phyloP scores from a whole-genome alignment of 2,888 invertebrate species.

The Spodoptera littoralis region DNA sequence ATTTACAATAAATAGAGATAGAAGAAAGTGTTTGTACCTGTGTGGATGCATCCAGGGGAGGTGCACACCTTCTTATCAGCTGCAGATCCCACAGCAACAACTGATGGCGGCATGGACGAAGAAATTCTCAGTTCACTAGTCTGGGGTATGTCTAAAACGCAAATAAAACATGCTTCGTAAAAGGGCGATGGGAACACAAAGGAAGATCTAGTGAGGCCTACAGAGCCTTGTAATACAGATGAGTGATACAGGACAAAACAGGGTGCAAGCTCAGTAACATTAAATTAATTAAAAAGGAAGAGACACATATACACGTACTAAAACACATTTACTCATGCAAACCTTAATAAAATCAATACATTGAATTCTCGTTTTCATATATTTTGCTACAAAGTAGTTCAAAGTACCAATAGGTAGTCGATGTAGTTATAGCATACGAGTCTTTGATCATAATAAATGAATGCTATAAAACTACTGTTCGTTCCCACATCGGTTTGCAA shows the following conservation, averaged over 20 bases:
- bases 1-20: not conserved
- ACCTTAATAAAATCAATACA: too few species aligned
- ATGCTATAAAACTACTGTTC: not conserved
- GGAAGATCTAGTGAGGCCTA: not conserved
- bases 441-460: not conserved
- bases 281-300: too few species aligned
- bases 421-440: not conserved
- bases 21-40: slow-evolving; percentile 85
- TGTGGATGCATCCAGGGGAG: slow-evolving; percentile 93
- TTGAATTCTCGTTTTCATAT: too few species aligned
- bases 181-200: slow-evolving; percentile 40
- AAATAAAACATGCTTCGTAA: slow-evolving; percentile 62
- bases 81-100: slow-evolving; percentile 67
- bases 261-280: too few species aligned
- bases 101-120: slow-evolving; percentile 78
- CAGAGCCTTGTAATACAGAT: too few species aligned
- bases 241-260: not conserved
- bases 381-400: slow-evolving; percentile 5
- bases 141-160: slow-evolving; percentile 83
- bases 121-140: slow-evolving; percentile 84
- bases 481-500: not conserved
- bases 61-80: slow-evolving; percentile 89
- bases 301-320: too few species aligned
- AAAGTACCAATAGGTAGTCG: too few species aligned
- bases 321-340: too few species aligned